Base-by-base conservation (phyloP, 2,888 invertebrate genomes). In the Agrilus cyanescens region DNA sequence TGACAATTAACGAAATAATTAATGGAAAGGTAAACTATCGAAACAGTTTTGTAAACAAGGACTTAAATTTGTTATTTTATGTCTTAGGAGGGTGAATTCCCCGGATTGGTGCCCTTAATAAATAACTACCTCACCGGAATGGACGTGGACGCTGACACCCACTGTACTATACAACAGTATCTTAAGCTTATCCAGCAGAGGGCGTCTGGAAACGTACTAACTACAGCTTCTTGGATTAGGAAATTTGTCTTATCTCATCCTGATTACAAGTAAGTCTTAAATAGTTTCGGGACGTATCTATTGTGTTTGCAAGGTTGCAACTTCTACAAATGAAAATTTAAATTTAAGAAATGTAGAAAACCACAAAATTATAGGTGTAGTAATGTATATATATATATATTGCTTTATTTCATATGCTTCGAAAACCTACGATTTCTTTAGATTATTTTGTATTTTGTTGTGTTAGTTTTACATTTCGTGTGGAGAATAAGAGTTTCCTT, bases 91-190 rank as follows among this genome's bases (percentile, higher is more conserved):
- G 85, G 84, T 44, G 80, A 82, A 46, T 99, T 97, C 71, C 94
- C 95, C 16, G 98, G 98, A 0, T 72, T 99, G 55, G 81, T 96
- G 51, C 89, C 95, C 4, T 71, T 99, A 54, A 91, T 98, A 48
- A 86, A 91, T 63, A 89, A 86, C 56, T 98, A 94, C 69, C 73
- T 98, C 56, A 85, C 85, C 51, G 87, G 86, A 46, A 90, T 96
- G 80, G 96, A 98, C 65, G 88, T 96, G 38, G 98, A 98, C 70
- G 93, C 95, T 2, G 97, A 97, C 67, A 97, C 96, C 32, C 88
- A 91, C 65, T 97, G 97, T 70, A 93, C 94, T 7, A 87, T 98
- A 58, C 87, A 89, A 65, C 90, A 95, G 69, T 98, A 98, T 71
- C 76, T 98, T 50, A 88, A 85, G 60, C 78, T 96, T 48, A 95